Evolutionary conservation across 2,888 invertebrate genomes (phyloP), one percentile per base, ranked within the genome.

Genomic region (Cantharis rufa): DNA sequence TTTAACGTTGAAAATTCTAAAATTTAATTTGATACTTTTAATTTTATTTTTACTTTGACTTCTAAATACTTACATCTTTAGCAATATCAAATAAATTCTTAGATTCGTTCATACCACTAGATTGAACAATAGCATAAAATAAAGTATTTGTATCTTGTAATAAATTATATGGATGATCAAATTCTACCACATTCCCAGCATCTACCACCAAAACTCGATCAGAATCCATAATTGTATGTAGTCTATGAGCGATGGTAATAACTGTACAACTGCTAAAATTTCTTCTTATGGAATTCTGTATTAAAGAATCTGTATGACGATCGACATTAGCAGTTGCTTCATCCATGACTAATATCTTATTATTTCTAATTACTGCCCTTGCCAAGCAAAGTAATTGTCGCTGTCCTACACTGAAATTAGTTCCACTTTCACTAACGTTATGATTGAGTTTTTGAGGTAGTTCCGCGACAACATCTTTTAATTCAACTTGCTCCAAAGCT

Each of bases 291-390:
- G 94, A 94, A 24, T 89, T 89, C 84, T 95, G 95, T 79, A 95
- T 94, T 16, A 94, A 86, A 0, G 90, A 91, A 83, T 94, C 94
- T 48, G 94, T 94, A 61, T 92, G 91, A 0, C 92, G 92, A 87
- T 95, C 94, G 1, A 95, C 94, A 84, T 94, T 94, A 68, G 94
- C 94, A 0, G 95, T 95, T 71, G 95, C 94, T 88, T 95, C 95
- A 85, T 95, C 84, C 79, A 84, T 77, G 9, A 86, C 82, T 4
- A 86, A 79, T 69, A 86, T 85, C 76, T 85, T 86, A 76, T 84
- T 86, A 32, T 85, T 83, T 18, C 94, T 61, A 3, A 86, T 78
- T 28, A 91, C 86, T 3, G 91, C 94, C n/a, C 94, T 86, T 0
- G 93, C 93, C 15, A 94, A 87, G 82, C 93, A 93, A 72, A 94